A percentile compares a stretch with the other conserved stretches of the same genome.
Evolutionary conservation across 2,888 invertebrate species (phyloP).

Genomic region (Ashinkailepas kermadecensis): DNA sequence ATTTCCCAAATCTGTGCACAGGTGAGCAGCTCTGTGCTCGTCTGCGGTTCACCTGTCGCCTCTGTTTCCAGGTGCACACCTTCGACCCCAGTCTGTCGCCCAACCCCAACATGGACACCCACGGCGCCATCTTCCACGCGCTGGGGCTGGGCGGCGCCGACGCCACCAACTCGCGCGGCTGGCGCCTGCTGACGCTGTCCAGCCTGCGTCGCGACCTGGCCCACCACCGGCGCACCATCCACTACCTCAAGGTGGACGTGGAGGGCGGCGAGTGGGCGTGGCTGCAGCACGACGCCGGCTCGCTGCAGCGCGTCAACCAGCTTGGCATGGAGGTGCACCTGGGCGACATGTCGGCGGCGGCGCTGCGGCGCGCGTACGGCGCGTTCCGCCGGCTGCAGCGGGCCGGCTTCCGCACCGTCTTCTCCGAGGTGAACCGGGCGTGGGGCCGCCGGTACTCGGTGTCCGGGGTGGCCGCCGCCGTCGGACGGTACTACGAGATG

Average conservation of each 20-base stretch:
- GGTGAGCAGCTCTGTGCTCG: too few species aligned
- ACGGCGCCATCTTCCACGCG: too few species aligned
- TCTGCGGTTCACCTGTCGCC: too few species aligned
- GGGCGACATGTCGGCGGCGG: not conserved
- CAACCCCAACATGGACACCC: too few species aligned
- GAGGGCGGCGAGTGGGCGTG: slow-evolving; percentile 41
- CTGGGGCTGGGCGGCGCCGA: too few species aligned
- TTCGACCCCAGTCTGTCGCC: too few species aligned
- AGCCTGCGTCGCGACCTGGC: too few species aligned
- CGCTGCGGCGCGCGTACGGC: not conserved
- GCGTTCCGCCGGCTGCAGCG: not conserved
- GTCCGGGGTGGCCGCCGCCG: not conserved
- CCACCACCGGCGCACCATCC: slow-evolving; percentile 35
- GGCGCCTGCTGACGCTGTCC: too few species aligned
- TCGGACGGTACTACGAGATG: not conserved
- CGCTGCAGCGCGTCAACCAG: not conserved
- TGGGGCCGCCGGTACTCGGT: not conserved
- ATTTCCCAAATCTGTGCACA: too few species aligned
- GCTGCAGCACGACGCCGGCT: not conserved
- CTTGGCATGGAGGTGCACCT: slow-evolving; percentile 17
- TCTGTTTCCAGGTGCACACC: too few species aligned
- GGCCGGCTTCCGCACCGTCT: not conserved
- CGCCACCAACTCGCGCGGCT: too few species aligned
- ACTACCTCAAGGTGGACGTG: slow-evolving; percentile 43
- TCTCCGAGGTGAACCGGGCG: not conserved